phyloP scores from a whole-genome alignment of 2,113 vertebrate genomes.

The Vulpes vulpes region DNA sequence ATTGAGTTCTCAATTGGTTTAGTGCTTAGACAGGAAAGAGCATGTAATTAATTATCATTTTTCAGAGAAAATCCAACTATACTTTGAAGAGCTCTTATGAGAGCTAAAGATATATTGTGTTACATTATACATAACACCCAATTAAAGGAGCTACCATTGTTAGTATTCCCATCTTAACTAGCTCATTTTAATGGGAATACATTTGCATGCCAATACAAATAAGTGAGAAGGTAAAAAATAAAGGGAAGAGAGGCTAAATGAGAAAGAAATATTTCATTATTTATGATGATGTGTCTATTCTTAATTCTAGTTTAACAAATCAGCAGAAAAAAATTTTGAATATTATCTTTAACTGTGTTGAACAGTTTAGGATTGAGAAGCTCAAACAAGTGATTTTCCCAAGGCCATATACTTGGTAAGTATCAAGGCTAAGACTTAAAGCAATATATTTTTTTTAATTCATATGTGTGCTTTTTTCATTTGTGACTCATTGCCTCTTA shows the following conservation, averaged over 20 bases:
- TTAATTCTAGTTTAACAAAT: conserved; percentile 24
- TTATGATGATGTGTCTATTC: not conserved
- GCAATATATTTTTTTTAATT: not conserved
- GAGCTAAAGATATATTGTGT: not conserved
- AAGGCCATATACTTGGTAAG: not conserved
- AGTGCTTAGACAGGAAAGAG: not conserved
- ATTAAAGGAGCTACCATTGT: not conserved
- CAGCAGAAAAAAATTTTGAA: not conserved
- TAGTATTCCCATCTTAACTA: not conserved
- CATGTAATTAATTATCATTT: not conserved
- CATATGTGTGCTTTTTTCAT: not conserved
- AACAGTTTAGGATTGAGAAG: not conserved
- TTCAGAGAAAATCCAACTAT: not conserved
- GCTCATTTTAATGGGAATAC: not conserved
- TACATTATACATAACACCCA: not conserved
- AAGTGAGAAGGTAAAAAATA: not conserved
- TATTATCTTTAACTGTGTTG: not conserved
- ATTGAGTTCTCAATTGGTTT: not conserved
- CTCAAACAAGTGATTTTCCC: not conserved
- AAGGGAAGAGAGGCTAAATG: not conserved
- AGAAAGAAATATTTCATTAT: not conserved
- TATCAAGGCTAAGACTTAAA: not conserved
- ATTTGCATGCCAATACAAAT: not conserved
- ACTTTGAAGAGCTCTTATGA: not conserved
- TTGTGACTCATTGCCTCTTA: not conserved